Base-by-base conservation (phyloP, 2,113 vertebrate species). In the Addax nasomaculatus region DNA sequence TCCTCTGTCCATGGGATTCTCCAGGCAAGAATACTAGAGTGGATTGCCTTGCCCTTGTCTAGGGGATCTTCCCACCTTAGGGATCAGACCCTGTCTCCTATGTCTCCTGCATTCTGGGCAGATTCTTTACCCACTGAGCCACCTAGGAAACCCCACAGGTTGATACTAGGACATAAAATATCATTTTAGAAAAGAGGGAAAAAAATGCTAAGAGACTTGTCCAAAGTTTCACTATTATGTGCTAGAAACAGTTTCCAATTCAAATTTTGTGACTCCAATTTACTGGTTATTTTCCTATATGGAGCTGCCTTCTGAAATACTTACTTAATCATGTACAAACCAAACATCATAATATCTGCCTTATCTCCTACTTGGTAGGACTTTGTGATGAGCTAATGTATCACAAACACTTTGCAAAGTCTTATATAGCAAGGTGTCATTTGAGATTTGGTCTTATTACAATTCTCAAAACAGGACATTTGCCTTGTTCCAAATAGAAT, bases 221-320 rank as follows among this genome's bases (percentile, higher is more conserved):
- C 6, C 29, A 33, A 45, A 73, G 7, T 93, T 96, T 92, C 39
- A 86, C 33, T 49, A 17, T 60, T 83, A 36, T 84, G 8, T 90
- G 14, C 21, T 84, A 70, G 21, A 89, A 11, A 70, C n/a, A 36
- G 57, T 85, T 89, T 95, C 73, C 55, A 95, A 64, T 95, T 92
- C 62, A 89, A 12, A 7, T 85, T 60, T 96, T 93, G 29, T 64
- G 13, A 85, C 8, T 79, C 3, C 6, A 39, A 27, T 90, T 53
- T 90, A 43, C 43, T 89, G n/a, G 14, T 85, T 83, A 60, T 81
- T 96, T 97, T 88, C 27, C 64, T 93, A 62, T 21, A 91, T 92
- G 88, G 85, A 78, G 13, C 14, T 90, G 43, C 33, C 43, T 93
- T 94, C 14, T 81, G 47, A 96, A 53, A 80, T 92, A 45, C 23